Conservation (phyloP, 2,113 vertebrate species). For the Burhinus oedicnemus region DNA sequence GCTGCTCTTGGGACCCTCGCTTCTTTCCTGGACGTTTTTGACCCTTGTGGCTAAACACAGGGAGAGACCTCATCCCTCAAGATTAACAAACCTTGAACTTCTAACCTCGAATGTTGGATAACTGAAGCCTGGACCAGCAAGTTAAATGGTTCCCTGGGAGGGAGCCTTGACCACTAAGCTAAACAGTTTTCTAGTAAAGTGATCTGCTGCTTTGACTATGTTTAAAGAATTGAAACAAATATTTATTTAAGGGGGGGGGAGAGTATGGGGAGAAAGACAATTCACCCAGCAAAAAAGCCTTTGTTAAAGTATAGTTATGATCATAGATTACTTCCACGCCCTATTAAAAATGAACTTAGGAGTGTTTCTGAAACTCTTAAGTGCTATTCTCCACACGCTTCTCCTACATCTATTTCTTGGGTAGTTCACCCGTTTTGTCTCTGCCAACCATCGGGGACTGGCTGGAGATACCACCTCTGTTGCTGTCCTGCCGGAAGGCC, state of each 20-base stretch:
- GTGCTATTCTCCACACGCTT: background rate
- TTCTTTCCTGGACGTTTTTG: background rate
- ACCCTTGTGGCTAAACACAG: background rate
- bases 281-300: background rate
- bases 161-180: background rate
- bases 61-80: background rate
- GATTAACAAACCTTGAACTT: background rate
- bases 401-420: no score
- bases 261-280: background rate
- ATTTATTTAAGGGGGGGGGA: background rate
- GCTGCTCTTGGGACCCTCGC: background rate
- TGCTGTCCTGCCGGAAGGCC: background rate
- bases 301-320: background rate
- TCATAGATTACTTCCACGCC: background rate
- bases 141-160: background rate
- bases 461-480: background rate
- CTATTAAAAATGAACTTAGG: background rate
- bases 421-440: background rate
- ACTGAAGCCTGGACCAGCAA: background rate
- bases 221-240: constrained; percentile 43
- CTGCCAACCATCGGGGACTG: background rate
- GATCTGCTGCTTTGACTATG: background rate
- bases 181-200: background rate
- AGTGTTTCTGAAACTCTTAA: background rate
- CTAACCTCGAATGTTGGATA: background rate